These are phyloP conservation scores for Philhelius pedissequus DNA, from an alignment of 2,888 invertebrate species.

Conservation along the genomic window DNA sequence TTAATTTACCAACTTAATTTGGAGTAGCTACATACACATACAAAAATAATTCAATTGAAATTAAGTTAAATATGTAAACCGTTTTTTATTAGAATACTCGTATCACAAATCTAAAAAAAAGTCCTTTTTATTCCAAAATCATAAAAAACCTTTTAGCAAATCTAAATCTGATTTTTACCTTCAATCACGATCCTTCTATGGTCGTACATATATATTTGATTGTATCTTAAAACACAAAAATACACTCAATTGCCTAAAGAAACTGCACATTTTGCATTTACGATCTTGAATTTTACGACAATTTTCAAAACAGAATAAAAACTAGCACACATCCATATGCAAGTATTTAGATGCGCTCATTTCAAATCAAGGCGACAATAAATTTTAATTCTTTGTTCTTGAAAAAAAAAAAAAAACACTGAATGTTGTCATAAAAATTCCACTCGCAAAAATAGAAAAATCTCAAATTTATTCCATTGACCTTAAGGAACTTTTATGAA, in stretches of 20 bases:
- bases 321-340: background rate
- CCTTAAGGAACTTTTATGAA: background rate
- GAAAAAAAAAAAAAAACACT: background rate
- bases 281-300: background rate
- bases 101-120: background rate
- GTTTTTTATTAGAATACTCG: no score
- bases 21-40: no score
- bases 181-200: background rate
- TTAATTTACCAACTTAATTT: no score
- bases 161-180: no score
- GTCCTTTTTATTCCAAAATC: background rate
- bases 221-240: slow-evolving; percentile 1
- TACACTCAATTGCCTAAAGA: background rate
- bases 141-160: slow-evolving; percentile 24
- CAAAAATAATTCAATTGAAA: no score
- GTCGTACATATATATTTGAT: background rate
- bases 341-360: background rate
- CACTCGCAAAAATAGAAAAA: background rate
- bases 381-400: background rate
- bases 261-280: background rate
- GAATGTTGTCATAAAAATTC: background rate
- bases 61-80: no score
- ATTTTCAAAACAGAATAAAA: background rate
- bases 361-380: background rate
- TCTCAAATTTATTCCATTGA: background rate